Evolutionary conservation across 35 echinoderm and acorn worm species (phyloP).

Genomic region (Apostichopus japonicus): DNA sequence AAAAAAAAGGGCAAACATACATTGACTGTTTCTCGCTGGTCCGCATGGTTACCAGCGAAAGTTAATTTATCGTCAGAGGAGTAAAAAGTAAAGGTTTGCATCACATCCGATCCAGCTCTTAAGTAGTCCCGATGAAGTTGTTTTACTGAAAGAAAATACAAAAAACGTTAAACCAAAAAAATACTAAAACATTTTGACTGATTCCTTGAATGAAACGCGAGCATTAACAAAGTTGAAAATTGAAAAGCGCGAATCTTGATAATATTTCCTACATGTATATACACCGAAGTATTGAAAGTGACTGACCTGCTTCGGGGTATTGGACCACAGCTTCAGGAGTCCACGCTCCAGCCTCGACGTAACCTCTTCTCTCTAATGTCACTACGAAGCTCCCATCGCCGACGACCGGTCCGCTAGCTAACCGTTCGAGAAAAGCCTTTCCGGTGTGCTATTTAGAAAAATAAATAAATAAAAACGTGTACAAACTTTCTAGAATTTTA

Average conservation of each 20-base stretch:
- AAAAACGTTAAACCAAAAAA: too few relatives aligned
- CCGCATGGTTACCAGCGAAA: background rate
- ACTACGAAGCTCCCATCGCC: conserved; percentile 88
- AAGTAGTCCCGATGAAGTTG: conserved; percentile 91
- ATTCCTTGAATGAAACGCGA: too few relatives aligned
- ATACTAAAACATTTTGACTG: too few relatives aligned
- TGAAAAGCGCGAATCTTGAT: too few relatives aligned
- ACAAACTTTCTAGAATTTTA: too few relatives aligned
- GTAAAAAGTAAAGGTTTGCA: conserved; percentile 86
- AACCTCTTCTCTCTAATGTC: conserved; percentile 80
- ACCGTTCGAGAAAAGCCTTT: conserved; percentile 67
- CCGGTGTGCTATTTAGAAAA: background rate
- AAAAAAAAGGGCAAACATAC: conserved; percentile 11
- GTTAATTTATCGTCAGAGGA: conserved; percentile 3
- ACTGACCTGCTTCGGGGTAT: conserved; percentile 86
- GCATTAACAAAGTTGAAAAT: too few relatives aligned
- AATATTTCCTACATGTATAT: too few relatives aligned
- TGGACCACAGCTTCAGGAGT: conserved; percentile 73
- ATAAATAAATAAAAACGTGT: too few relatives aligned
- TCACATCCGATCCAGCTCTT: conserved; percentile 84
- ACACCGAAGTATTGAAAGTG: too few relatives aligned
- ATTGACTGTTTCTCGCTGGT: background rate
- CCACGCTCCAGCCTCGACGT: conserved; percentile 71
- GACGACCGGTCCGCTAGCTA: conserved; percentile 66
- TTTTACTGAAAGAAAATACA: conserved; percentile 35